Conservation (phyloP, 2,888 invertebrate genomes). For the Strigamia transsilvanica region DNA sequence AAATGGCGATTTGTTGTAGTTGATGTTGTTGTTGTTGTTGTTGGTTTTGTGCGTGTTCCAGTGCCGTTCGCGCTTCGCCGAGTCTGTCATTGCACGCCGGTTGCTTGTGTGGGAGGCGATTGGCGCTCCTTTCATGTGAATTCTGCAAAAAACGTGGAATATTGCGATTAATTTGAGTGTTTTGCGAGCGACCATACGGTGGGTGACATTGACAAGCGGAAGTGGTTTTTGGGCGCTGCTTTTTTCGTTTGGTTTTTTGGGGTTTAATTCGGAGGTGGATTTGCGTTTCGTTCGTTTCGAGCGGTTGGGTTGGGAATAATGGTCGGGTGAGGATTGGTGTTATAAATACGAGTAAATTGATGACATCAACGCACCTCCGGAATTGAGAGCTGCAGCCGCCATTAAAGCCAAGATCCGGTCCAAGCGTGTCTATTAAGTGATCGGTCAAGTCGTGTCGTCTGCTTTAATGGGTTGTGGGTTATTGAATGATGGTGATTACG, state of each 20-base stretch:
- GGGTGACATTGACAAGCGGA: neutral
- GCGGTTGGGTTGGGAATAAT: neutral
- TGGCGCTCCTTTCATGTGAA: neutral
- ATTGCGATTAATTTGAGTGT: neutral
- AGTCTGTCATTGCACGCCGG: neutral
- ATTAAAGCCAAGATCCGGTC: slow-evolving; percentile 15
- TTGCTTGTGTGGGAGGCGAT: neutral
- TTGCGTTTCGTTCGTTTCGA: neutral
- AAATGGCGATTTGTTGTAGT: neutral
- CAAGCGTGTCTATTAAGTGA: neutral
- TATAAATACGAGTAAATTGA: neutral
- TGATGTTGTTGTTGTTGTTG: neutral
- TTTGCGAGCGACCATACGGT: neutral
- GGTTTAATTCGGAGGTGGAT: too few relatives aligned
- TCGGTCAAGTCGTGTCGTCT: neutral
- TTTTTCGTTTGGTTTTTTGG: neutral
- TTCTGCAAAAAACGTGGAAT: neutral
- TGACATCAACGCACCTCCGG: neutral
- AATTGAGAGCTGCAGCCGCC: slow-evolving; percentile 13
- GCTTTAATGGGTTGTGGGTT: slow-evolving; percentile 7
- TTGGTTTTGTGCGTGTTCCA: neutral
- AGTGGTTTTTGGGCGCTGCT: neutral
- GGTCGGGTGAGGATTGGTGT: neutral
- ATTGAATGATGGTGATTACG: too few relatives aligned
- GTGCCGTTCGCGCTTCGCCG: neutral